Conservation (phyloP, 64 coral and sea anemone genomes). For the Catalaphyllia jardinei region DNA sequence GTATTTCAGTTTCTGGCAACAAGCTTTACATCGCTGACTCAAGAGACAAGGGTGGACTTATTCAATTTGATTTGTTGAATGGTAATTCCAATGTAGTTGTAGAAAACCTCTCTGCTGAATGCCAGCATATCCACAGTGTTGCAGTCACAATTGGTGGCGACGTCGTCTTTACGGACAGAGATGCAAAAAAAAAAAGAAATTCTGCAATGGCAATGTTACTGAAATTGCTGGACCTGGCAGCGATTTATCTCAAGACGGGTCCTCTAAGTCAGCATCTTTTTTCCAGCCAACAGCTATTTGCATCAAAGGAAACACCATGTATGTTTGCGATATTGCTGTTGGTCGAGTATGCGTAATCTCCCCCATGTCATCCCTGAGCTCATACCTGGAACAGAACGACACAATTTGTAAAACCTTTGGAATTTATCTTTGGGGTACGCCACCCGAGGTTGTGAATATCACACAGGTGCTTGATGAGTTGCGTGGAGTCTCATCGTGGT, state of each 20-base stretch:
- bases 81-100: constrained; percentile 13
- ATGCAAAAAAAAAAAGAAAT: constrained; percentile 33
- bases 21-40: constrained; percentile 52
- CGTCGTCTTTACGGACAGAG: constrained; percentile 51
- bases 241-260: constrained; percentile 33
- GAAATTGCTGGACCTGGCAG: constrained; percentile 47
- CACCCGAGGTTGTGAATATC: neutral
- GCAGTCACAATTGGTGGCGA: constrained; percentile 6
- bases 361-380: no score
- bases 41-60: constrained; percentile 44
- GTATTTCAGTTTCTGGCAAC: constrained; percentile 26
- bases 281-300: neutral
- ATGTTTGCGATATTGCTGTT: no score
- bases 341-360: no score
- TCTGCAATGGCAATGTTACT: constrained; percentile 16
- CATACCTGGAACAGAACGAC: no score
- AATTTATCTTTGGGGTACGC: no score
- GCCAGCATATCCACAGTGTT: constrained; percentile 48
- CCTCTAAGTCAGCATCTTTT: constrained; percentile 38
- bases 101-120: constrained; percentile 19
- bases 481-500: constrained; percentile 45
- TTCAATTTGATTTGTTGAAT: constrained; percentile 36
- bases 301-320: no score
- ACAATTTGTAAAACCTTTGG: no score
- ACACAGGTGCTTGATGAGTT: constrained; percentile 31